These are phyloP conservation scores for Pseudococcus longispinus DNA, from an alignment of 2,888 invertebrate species.

Conservation along the genomic window DNA sequence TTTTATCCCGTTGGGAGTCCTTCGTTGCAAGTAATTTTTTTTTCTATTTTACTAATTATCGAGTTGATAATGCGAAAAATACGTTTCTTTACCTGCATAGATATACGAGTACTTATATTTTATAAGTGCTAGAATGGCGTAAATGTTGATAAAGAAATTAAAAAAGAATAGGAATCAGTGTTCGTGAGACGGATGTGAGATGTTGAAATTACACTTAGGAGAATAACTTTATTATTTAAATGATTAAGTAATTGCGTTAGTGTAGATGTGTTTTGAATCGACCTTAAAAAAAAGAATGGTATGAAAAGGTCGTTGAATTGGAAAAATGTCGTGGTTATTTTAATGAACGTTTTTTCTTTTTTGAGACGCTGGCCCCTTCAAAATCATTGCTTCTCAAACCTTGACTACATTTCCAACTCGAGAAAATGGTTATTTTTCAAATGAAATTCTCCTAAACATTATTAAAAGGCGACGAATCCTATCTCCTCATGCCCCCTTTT, in stretches of 20 bases:
- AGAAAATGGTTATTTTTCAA: too few relatives aligned
- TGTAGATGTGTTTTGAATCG: background rate
- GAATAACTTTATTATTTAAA: conserved; percentile 1
- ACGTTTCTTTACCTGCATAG: background rate
- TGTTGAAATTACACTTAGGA: background rate
- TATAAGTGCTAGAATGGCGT: background rate
- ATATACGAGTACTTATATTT: too few relatives aligned
- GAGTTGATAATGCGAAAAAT: background rate
- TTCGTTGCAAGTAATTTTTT: background rate
- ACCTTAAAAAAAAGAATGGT: background rate
- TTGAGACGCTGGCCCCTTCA: too few relatives aligned
- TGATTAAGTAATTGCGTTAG: too few relatives aligned
- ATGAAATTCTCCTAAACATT: too few relatives aligned
- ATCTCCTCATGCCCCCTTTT: too few relatives aligned
- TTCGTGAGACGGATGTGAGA: background rate
- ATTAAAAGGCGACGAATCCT: too few relatives aligned
- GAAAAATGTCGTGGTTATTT: too few relatives aligned
- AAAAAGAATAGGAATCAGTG: background rate
- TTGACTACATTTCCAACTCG: too few relatives aligned
- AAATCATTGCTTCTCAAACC: too few relatives aligned
- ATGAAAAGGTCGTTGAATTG: too few relatives aligned
- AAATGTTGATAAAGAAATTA: background rate
- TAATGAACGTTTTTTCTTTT: too few relatives aligned
- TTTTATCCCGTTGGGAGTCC: background rate
- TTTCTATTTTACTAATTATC: background rate